These are phyloP conservation scores for Platygyra sinensis DNA, from an alignment of 64 coral and sea anemone genomes.

Conservation along the genomic window DNA sequence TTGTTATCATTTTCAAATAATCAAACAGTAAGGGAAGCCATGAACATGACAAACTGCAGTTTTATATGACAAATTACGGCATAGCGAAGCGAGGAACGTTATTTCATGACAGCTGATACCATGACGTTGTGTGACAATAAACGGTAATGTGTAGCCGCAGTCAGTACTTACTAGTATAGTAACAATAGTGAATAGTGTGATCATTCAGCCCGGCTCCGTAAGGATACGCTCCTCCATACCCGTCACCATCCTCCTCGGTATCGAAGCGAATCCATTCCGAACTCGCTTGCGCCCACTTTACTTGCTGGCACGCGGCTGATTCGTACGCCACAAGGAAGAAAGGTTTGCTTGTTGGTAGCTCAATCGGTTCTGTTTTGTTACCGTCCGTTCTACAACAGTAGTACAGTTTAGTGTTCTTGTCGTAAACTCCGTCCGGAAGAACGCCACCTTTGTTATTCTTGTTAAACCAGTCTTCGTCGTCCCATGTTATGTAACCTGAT, in stretches of 20 bases:
- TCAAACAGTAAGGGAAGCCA: no score
- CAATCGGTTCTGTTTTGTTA: slow-evolving; percentile 40
- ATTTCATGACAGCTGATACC: no score
- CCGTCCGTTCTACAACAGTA: slow-evolving; percentile 57
- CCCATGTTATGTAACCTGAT: slow-evolving; percentile 50
- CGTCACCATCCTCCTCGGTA: slow-evolving; percentile 30
- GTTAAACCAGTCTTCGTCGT: slow-evolving; percentile 49
- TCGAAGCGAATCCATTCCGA: slow-evolving; percentile 48
- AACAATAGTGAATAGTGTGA: slow-evolving; percentile 58
- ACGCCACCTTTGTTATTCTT: slow-evolving; percentile 38
- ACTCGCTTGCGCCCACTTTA: slow-evolving; percentile 43
- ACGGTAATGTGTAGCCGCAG: no score
- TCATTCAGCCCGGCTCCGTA: slow-evolving; percentile 3
- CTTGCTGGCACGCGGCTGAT: slow-evolving; percentile 51
- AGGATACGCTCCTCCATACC: slow-evolving; percentile 1
- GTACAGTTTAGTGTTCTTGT: slow-evolving; percentile 45
- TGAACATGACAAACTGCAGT: no score
- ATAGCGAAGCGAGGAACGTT: no score
- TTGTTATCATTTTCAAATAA: no score
- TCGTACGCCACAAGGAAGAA: slow-evolving; percentile 67
- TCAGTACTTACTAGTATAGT: slow-evolving; percentile 45
- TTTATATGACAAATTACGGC: no score
- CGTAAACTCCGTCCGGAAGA: slow-evolving; percentile 54
- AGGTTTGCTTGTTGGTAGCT: slow-evolving; percentile 50
- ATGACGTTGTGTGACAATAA: no score